Evolutionary conservation across 2,888 invertebrate genomes (phyloP).

Genomic region (Eupithecia tripunctaria): DNA sequence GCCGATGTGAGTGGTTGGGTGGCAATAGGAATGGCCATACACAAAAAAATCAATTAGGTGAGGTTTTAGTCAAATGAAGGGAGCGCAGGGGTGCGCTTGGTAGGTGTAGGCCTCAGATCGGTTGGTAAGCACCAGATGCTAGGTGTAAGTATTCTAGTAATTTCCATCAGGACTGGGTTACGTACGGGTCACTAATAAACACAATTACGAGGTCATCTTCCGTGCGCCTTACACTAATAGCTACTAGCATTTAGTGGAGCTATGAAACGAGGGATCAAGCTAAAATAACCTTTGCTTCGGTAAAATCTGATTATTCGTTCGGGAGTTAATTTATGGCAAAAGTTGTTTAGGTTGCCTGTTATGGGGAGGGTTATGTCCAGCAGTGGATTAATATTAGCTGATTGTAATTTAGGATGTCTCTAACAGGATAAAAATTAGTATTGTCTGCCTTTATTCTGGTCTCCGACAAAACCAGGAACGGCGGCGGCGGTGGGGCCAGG

Average conservation of each 20-base stretch:
- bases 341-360: no score
- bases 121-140: no score
- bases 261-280: neutral
- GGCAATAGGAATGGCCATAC: no score
- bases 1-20: no score
- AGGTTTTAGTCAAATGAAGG: no score
- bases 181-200: constrained; percentile 17
- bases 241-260: constrained; percentile 5
- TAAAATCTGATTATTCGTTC: neutral
- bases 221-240: constrained; percentile 13
- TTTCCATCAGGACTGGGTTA: neutral
- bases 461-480: neutral
- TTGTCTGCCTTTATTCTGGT: neutral
- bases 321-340: neutral
- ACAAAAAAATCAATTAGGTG: no score
- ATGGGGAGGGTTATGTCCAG: neutral
- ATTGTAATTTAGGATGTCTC: neutral
- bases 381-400: neutral
- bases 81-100: no score
- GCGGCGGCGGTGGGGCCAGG: neutral
- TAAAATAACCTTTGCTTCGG: neutral
- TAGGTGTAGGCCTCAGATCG: no score
- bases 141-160: neutral
- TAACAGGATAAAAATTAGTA: neutral
- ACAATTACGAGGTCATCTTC: constrained; percentile 22